Evolutionary conservation across 2,888 invertebrate genomes (phyloP).

Genomic region (Heliconius charithonia): DNA sequence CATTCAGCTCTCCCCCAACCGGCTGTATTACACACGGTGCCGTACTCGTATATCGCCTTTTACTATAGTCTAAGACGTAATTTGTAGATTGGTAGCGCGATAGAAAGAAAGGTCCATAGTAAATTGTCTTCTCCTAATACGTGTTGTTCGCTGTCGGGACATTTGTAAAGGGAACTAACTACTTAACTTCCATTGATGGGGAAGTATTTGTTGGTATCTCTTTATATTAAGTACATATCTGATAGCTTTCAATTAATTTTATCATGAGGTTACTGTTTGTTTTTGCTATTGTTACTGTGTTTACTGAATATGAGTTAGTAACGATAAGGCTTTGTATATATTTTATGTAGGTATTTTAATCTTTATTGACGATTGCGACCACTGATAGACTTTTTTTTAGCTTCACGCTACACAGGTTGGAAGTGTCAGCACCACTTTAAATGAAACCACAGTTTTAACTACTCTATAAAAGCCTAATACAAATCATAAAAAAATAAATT

Average conservation of each 20-base stretch:
- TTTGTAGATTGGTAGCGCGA: slow-evolving; percentile 53
- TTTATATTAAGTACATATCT: slow-evolving; percentile 43
- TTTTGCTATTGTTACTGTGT: neutral
- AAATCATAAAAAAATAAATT: too few relatives aligned
- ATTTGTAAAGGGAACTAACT: slow-evolving; percentile 56
- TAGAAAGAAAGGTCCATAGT: slow-evolving; percentile 51
- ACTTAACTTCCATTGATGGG: slow-evolving; percentile 54
- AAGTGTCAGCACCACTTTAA: too few relatives aligned
- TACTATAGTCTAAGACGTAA: slow-evolving; percentile 45
- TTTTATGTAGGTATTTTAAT: too few relatives aligned
- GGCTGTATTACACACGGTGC: slow-evolving; percentile 11
- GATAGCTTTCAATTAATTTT: slow-evolving; percentile 30
- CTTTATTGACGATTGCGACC: too few relatives aligned
- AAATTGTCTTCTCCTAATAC: slow-evolving; percentile 55
- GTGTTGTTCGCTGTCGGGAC: slow-evolving; percentile 51
- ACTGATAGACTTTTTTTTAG: too few relatives aligned
- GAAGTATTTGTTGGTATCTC: slow-evolving; percentile 53
- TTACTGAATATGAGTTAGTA: neutral
- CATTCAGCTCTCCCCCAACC: slow-evolving; percentile 19
- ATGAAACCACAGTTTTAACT: too few relatives aligned
- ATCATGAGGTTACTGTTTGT: slow-evolving; percentile 30
- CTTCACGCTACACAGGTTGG: too few relatives aligned
- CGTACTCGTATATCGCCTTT: slow-evolving; percentile 6
- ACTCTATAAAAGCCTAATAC: too few relatives aligned
- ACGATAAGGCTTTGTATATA: neutral